Base-by-base conservation (phyloP, 2,888 invertebrate genomes). In the Mesoligia furuncula region DNA sequence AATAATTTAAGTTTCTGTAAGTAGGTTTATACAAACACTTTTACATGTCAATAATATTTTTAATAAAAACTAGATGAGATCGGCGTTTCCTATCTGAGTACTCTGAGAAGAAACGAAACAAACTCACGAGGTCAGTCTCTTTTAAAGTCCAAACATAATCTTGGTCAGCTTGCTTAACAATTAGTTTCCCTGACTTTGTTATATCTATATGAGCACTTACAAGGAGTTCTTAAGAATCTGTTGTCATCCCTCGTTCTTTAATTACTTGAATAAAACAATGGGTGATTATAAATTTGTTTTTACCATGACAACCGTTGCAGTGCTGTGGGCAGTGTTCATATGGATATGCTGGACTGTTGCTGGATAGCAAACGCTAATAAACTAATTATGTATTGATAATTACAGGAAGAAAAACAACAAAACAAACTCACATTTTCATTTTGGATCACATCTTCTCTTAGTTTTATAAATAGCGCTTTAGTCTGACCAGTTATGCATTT, bases 371-470 rank as follows among this genome's bases (percentile, higher is more conserved):
- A 13, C 1, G 20, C n/a, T n/a, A n/a, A n/a, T 9, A 13, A 75
- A 39, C 17, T 5, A 61, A 15, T 9, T 42, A 45, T 13, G 2
- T 48, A 17, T 54, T 67, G 2, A 15, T 39, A 62, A 51, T 4
- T 20, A 15, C 15, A 24, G 0, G 7, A 31, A 8, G 4, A 24
- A 61, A 75, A 85, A 51, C 15, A 64, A 64, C 24, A 66, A 66
- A 76, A 48, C 36, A 57, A 2, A 73, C 83, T 70, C 11, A 83
- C 83, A 51, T 72, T 48, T 15, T 64, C 71, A 39, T 36, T 62
- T 15, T 39, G 64, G 13, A 67, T 66, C 1, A 59, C 62, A 24
- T 86, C 87, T 17, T 75, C 81, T 4, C 87, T 68, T 3, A 85
- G 3, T 64, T 76, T 76, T 24, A 70, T 57, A 68, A 84, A 85